Evolutionary conservation across 2,113 vertebrate genomes (phyloP).

Genomic region (Lagopus muta): DNA sequence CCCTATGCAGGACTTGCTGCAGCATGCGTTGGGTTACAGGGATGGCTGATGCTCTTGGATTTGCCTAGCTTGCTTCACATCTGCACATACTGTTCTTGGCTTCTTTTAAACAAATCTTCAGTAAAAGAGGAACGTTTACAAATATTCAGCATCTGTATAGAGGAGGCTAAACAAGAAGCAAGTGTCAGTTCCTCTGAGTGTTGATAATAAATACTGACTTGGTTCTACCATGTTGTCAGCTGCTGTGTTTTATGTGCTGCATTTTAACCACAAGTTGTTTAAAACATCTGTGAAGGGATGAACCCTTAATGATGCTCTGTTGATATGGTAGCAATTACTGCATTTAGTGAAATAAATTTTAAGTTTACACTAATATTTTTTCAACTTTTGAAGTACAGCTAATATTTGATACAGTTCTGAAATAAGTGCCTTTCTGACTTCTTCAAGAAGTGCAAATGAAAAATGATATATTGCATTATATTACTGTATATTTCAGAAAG

Average conservation of each 20-base stretch:
- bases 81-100: neutral
- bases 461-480: neutral
- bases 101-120: slow-evolving; percentile 45
- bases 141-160: slow-evolving; percentile 28
- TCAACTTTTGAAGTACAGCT: neutral
- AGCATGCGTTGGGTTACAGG: neutral
- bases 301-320: slow-evolving; percentile 34
- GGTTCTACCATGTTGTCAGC: slow-evolving; percentile 54
- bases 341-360: slow-evolving; percentile 43
- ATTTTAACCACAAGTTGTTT: slow-evolving; percentile 65
- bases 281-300: slow-evolving; percentile 61
- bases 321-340: slow-evolving; percentile 54
- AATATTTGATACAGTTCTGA: neutral
- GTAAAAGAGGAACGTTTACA: neutral
- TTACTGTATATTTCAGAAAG: neutral
- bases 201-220: slow-evolving; percentile 54
- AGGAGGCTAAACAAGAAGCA: slow-evolving; percentile 44
- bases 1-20: rapidly evolving
- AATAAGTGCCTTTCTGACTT: neutral
- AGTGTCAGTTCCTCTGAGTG: slow-evolving; percentile 30
- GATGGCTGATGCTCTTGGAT: neutral
- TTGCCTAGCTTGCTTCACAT: slow-evolving; percentile 14
- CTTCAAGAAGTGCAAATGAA: neutral
- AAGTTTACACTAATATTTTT: slow-evolving; percentile 49
- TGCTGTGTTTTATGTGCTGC: slow-evolving; percentile 50